Evolutionary conservation across 2,113 vertebrate genomes (phyloP).

Genomic region (Nesoenas mayeri): DNA sequence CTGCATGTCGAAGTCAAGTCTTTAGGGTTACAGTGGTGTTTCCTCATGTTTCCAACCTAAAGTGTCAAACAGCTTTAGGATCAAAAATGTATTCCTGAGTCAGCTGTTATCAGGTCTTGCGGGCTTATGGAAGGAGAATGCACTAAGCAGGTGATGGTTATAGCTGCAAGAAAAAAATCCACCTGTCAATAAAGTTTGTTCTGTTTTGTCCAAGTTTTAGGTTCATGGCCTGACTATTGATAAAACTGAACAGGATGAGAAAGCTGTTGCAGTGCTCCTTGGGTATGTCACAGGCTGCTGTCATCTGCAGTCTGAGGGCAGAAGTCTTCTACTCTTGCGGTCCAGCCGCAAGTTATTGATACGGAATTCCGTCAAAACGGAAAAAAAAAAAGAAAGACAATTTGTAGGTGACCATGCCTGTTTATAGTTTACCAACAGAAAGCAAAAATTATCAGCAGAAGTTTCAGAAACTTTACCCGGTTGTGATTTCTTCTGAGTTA

Average conservation of each 20-base stretch:
- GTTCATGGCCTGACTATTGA: slow-evolving; percentile 4
- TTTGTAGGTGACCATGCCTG: not conserved
- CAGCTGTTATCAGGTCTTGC: not conserved
- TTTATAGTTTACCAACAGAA: not conserved
- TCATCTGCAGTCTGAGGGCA: not conserved
- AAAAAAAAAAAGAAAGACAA: not conserved
- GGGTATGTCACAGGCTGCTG: not conserved
- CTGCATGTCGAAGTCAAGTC: not conserved
- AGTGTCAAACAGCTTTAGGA: not conserved
- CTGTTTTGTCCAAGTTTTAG: slow-evolving; percentile 51
- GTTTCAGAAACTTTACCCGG: not conserved
- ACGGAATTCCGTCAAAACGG: not conserved
- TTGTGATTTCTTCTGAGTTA: not conserved
- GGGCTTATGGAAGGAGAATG: slow-evolving; percentile 12
- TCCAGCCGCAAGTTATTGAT: not conserved
- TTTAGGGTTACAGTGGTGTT: not conserved
- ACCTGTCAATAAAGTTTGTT: not conserved
- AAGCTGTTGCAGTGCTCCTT: not conserved
- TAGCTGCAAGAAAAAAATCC: not conserved
- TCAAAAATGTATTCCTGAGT: not conserved
- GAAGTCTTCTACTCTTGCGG: not conserved
- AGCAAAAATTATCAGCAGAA: not conserved
- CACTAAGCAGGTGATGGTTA: slow-evolving; percentile 14
- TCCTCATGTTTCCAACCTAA: not conserved
- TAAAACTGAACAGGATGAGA: not conserved